phyloP scores from a whole-genome alignment of 2,888 invertebrate genomes.

The Cheiracanthium punctorium region DNA sequence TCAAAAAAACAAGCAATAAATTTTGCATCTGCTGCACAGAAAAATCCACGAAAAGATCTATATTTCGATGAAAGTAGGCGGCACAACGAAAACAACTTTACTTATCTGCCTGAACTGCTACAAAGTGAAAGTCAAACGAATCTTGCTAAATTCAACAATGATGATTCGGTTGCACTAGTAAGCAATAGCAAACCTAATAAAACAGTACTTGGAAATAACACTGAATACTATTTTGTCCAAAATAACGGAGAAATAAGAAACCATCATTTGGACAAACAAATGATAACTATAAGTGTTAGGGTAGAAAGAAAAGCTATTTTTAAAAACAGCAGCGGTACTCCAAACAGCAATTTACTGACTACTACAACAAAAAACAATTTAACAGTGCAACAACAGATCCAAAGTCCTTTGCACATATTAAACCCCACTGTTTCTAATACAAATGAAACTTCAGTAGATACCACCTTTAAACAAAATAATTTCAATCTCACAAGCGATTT shows the following conservation, averaged over 20 bases:
- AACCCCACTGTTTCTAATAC: no score
- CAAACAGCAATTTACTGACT: no score
- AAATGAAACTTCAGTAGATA: no score
- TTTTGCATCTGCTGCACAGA: background rate
- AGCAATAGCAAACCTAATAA: background rate
- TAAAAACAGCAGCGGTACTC: background rate
- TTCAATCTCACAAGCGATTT: no score
- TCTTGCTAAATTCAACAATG: background rate
- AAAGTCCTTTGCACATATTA: no score
- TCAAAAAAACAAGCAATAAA: background rate
- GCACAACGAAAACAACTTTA: background rate
- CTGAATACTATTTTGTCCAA: background rate
- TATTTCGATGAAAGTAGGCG: background rate
- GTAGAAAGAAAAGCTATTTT: background rate
- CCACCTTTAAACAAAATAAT: no score
- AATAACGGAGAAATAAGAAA: background rate
- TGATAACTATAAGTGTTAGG: background rate
- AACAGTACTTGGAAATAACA: background rate
- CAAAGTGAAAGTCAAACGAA: background rate
- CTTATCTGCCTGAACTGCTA: background rate
- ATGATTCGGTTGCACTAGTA: background rate
- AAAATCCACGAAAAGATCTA: background rate
- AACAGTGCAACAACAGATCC: no score
- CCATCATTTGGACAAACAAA: background rate
- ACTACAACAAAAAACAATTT: no score